Conservation (phyloP, 2,888 invertebrate genomes). For the Athalia circularis region DNA sequence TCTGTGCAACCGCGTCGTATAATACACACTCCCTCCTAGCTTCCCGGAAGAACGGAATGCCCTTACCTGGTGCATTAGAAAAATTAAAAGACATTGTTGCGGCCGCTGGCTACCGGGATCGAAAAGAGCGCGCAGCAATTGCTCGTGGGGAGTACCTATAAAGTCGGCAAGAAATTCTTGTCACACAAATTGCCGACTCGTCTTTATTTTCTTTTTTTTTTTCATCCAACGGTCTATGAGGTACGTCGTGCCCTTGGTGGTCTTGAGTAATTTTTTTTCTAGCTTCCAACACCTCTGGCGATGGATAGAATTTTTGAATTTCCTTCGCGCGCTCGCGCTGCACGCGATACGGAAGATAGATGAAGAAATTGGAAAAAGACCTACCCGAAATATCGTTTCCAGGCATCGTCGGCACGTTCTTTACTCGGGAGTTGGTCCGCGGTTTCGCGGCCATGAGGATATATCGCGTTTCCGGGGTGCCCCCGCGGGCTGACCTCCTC, state of each 20-base stretch:
- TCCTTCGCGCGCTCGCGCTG: too few relatives aligned
- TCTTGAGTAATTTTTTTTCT: neutral
- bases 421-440: constrained; percentile 31
- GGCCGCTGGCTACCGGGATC: constrained; percentile 4
- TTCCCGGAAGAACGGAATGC: constrained; percentile 41
- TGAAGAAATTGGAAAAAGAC: neutral
- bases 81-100: constrained; percentile 37
- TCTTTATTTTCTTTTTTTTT: too few relatives aligned
- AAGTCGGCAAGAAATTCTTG: constrained; percentile 58
- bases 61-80: constrained; percentile 28
- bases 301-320: too few relatives aligned
- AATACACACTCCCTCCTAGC: neutral
- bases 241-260: neutral
- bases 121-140: neutral
- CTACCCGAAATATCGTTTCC: constrained; percentile 29
- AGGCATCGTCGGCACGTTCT: constrained; percentile 40
- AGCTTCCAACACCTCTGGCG: neutral
- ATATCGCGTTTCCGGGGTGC: constrained; percentile 64
- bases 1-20: neutral
- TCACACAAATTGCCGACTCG: constrained; percentile 59
- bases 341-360: too few relatives aligned
- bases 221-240: neutral
- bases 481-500: constrained; percentile 57
- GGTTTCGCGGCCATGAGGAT: constrained; percentile 52
- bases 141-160: neutral